Percentiles rank a stretch among this genome's conserved stretches.
Conservation (phyloP, 2,113 vertebrate genomes). For the Eclectus roratus region DNA sequence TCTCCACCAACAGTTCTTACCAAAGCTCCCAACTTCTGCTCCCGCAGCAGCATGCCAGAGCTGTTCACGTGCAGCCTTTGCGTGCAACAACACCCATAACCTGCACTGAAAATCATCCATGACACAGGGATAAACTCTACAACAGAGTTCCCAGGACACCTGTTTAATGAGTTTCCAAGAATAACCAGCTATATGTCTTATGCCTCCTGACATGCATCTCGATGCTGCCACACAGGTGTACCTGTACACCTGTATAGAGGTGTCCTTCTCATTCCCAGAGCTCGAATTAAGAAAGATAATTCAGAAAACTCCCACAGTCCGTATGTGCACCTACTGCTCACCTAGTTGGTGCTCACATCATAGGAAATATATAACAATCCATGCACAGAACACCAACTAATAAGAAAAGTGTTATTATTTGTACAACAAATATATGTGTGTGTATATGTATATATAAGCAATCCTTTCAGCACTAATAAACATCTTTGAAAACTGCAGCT, state of each 20-base stretch:
- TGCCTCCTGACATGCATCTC: fast-evolving
- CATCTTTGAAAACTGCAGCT: not conserved
- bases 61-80: not conserved
- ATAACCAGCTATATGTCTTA: not conserved
- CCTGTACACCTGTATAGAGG: not conserved
- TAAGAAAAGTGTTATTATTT: not conserved
- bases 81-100: not conserved
- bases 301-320: not conserved
- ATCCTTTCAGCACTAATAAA: not conserved
- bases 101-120: not conserved
- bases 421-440: not conserved
- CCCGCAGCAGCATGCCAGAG: not conserved
- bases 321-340: not conserved
- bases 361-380: not conserved
- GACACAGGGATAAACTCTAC: not conserved
- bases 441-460: not conserved
- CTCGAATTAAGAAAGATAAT: not conserved
- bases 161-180: not conserved
- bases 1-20: not conserved
- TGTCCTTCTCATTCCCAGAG: not conserved
- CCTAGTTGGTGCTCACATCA: fast-evolving
- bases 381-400: not conserved
- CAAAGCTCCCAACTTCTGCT: not conserved
- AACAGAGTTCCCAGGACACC: not conserved
- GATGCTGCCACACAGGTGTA: fast-evolving